These are phyloP conservation scores for Tinamus major DNA, from an alignment of 2,797 vertebrate genomes.

Conservation along the genomic window DNA sequence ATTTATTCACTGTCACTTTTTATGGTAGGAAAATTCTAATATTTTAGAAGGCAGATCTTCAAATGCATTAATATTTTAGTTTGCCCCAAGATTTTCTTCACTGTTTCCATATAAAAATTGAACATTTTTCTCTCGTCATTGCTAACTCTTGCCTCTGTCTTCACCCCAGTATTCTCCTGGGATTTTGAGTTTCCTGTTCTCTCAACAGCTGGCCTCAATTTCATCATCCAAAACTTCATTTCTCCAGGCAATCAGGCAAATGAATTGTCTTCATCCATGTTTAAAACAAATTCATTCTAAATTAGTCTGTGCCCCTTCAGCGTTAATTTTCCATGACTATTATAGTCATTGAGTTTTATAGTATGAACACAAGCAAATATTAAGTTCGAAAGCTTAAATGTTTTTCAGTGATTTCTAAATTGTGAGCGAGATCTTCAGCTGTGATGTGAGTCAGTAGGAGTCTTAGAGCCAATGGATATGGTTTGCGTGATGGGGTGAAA, in stretches of 20 bases:
- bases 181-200: slow-evolving; percentile 42
- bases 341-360: slow-evolving; percentile 66
- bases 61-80: not conserved
- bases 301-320: slow-evolving; percentile 59
- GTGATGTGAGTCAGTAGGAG: slow-evolving; percentile 23
- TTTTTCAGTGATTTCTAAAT: slow-evolving; percentile 46
- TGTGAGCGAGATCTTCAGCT: slow-evolving; percentile 14
- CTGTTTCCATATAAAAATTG: not conserved
- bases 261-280: slow-evolving; percentile 66
- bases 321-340: slow-evolving; percentile 68
- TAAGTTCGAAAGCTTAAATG: slow-evolving; percentile 50
- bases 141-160: not conserved
- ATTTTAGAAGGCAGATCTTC: not conserved
- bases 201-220: slow-evolving; percentile 64
- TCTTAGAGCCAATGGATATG: not conserved
- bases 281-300: slow-evolving; percentile 67
- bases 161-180: not conserved
- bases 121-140: not conserved
- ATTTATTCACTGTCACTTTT: not conserved
- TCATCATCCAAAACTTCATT: slow-evolving; percentile 61
- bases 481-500: not conserved
- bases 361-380: slow-evolving; percentile 67
- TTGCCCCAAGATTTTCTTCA: not conserved
- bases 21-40: not conserved
- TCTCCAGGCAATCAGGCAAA: slow-evolving; percentile 62